Conservation (phyloP, 2,797 vertebrate species). For the Buphagus erythrorhynchus region DNA sequence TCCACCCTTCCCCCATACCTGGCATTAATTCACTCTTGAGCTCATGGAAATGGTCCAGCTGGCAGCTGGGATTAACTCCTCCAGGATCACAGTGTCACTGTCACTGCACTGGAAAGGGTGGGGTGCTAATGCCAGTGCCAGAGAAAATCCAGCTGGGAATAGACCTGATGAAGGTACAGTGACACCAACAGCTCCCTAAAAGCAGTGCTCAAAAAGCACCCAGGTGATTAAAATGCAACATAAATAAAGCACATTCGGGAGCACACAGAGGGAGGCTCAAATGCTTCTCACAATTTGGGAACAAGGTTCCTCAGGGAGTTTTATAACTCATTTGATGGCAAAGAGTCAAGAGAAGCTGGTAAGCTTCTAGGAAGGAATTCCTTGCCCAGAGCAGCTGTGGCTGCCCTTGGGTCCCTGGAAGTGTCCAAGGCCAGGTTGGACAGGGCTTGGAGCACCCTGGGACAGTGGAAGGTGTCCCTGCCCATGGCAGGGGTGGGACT, state of each 20-base stretch:
- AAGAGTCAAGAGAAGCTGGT: not conserved
- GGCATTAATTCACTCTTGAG: not conserved
- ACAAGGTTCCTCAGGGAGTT: not conserved
- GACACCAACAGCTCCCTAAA: not conserved
- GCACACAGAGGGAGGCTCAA: not conserved
- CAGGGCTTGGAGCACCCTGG: rapidly evolving
- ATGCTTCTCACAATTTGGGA: not conserved
- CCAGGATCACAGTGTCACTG: not conserved
- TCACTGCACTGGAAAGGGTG: not conserved
- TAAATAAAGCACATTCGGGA: not conserved
- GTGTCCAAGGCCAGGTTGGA: not conserved
- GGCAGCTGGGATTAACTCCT: not conserved
- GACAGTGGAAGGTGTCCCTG: rapidly evolving
- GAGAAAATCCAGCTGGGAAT: not conserved
- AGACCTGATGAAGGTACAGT: not conserved
- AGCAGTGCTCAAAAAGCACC: not conserved
- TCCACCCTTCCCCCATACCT: not conserved
- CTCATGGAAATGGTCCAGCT: not conserved
- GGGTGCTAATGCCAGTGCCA: not conserved
- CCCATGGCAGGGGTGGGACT: rapidly evolving
- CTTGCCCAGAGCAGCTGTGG: rapidly evolving
- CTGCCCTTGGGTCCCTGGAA: not conserved
- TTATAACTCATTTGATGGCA: not conserved
- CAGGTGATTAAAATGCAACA: not conserved
- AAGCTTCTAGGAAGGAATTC: not conserved